Evolutionary conservation across 2,888 invertebrate species (phyloP), one percentile per base, ranked within the genome.

Genomic region (Oegoconia quadripuncta): DNA sequence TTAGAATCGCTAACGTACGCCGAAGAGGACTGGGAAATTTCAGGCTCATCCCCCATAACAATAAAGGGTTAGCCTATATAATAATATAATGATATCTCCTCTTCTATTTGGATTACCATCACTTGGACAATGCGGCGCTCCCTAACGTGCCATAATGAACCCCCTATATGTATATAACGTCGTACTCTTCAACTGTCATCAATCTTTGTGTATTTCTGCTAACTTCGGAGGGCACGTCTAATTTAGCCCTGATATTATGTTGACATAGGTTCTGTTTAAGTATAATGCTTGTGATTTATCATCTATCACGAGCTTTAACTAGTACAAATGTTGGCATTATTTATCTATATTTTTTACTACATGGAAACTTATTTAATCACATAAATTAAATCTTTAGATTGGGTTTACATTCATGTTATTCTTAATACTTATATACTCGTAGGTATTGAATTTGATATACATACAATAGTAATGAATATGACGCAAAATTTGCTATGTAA

Each of bases 171-270:
- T 31, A 35, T 31, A 40, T 16, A 16, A 30, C 27, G 26, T 42
- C 36, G 29, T 31, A 35, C 34, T 22, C 17, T 23, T 46, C 37
- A 42, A 42, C 50, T 57, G 52, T 54, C 64, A 65, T 66, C 55
- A 65, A 67, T 64, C 64, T 57, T 56, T 55, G 59, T 57, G 34
- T 48, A 49, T 41, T 48, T 48, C 47, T 52, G 53, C 55, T 74
- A 78, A 59, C 68, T 74, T 47, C 62, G 65, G 60, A 39, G 52
- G 56, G 23, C 38, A 38, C 53, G 42, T 45, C 46, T 55, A 50
- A 58, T 57, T 53, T 66, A 57, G 59, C 54, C 55, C 48, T 52
- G 54, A 55, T 62, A 53, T 37, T 34, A 56, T 53, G 51, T 59
- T 56, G 55, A 58, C 55, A 55, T 51, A 59, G 56, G 64, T 51